These are phyloP conservation scores for Chondrosia reniformis DNA, from an alignment of 37 sponge, comb jelly and placozoan species.

Conservation along the genomic window DNA sequence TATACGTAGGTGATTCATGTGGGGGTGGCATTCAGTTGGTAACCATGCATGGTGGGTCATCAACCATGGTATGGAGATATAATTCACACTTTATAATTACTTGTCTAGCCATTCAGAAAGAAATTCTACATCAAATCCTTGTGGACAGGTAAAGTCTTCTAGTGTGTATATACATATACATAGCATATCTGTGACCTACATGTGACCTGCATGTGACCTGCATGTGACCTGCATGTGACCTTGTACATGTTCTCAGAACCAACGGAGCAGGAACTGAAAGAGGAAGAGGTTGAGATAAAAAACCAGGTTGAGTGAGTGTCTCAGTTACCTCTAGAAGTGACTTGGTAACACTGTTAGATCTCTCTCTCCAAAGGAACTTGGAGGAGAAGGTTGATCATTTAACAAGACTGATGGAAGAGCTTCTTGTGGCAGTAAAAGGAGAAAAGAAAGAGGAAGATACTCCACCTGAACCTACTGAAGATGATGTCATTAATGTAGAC, in stretches of 20 bases:
- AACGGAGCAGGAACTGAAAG: neutral
- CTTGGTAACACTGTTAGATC: neutral
- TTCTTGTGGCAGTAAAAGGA: neutral
- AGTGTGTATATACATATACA: neutral
- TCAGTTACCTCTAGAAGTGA: neutral
- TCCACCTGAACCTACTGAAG: neutral
- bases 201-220: neutral
- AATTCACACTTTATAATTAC: neutral
- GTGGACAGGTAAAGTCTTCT: constrained; percentile 20
- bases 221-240: neutral
- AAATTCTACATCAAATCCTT: neutral
- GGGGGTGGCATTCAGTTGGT: neutral
- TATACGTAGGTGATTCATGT: neutral
- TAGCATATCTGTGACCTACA: neutral
- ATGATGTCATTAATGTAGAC: neutral
- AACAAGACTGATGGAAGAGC: neutral
- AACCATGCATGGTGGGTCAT: neutral
- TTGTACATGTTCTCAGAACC: neutral
- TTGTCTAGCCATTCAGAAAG: constrained; percentile 4
- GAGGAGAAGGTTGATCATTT: neutral
- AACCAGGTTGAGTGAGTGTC: neutral
- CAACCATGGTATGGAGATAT: neutral
- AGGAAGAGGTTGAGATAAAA: neutral
- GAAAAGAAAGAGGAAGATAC: neutral
- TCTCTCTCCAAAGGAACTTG: neutral